Percentiles rank a stretch among this genome's conserved stretches.
Evolutionary conservation across 2,113 vertebrate species (phyloP).

Genomic region (Chinchilla lanigera): DNA sequence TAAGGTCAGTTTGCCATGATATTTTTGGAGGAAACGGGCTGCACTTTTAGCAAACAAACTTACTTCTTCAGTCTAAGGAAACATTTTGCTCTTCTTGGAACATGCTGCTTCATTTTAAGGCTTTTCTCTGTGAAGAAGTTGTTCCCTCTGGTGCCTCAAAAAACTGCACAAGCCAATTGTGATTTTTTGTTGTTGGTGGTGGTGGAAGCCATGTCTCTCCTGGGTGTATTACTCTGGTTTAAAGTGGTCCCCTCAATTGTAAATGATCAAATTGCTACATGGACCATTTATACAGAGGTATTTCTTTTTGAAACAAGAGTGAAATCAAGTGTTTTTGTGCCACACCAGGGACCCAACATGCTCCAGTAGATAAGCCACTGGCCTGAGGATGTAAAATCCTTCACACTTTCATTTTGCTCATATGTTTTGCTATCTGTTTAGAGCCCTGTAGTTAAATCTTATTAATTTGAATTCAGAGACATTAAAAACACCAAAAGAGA

Average conservation of each 20-base stretch:
- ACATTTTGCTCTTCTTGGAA: constrained; percentile 47
- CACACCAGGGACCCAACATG: constrained; percentile 68
- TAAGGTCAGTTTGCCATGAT: neutral
- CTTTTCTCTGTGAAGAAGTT: constrained; percentile 68
- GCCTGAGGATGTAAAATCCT: constrained; percentile 45
- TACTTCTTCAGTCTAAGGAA: constrained; percentile 45
- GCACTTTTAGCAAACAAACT: constrained; percentile 15
- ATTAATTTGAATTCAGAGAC: constrained; percentile 65
- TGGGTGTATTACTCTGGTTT: constrained; percentile 64
- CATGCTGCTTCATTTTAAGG: constrained; percentile 46
- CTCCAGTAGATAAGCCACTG: constrained; percentile 64
- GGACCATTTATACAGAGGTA: constrained; percentile 57
- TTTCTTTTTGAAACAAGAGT: constrained; percentile 69
- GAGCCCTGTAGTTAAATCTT: constrained; percentile 30
- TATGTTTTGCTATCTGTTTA: constrained; percentile 54
- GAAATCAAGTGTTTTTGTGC: constrained; percentile 71
- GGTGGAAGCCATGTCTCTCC: constrained; percentile 68
- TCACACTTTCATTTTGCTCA: constrained; percentile 41
- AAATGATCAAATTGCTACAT: constrained; percentile 72
- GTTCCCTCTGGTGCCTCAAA: constrained; percentile 63
- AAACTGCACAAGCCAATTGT: constrained; percentile 51
- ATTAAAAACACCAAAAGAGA: constrained; percentile 60
- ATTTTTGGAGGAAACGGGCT: constrained; percentile 30
- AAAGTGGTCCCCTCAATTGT: constrained; percentile 68
- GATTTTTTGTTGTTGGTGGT: neutral